These are phyloP conservation scores for Calycopis cecrops DNA, from an alignment of 1,140 invertebrate species.

Conservation along the genomic window DNA sequence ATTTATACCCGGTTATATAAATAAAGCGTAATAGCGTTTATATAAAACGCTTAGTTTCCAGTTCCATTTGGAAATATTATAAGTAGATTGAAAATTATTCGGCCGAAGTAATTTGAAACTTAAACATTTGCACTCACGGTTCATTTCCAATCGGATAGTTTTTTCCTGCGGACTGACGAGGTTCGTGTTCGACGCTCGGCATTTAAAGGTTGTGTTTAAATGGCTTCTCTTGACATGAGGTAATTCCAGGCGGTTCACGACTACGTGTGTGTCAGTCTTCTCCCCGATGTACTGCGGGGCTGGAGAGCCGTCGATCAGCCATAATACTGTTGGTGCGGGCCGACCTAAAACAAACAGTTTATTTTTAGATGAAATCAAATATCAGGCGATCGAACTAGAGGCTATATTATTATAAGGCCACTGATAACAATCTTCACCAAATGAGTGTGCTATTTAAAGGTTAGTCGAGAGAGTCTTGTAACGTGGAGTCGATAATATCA, in stretches of 20 bases:
- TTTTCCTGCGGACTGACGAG: constrained; percentile 87
- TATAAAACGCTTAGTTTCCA: constrained; percentile 1
- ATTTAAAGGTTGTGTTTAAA: constrained; percentile 89
- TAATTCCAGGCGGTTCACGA: constrained; percentile 86
- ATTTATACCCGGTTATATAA: neutral
- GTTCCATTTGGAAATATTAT: neutral
- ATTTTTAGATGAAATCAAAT: no score
- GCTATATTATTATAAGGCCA: no score
- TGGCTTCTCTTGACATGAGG: constrained; percentile 82
- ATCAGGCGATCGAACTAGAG: no score
- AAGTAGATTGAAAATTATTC: no score
- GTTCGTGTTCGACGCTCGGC: constrained; percentile 90
- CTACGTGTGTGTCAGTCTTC: constrained; percentile 81
- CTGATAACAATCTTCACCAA: no score
- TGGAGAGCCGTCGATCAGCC: constrained; percentile 85
- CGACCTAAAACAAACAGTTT: constrained; percentile 78
- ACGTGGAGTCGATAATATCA: no score
- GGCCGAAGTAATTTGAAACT: neutral
- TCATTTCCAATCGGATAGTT: constrained; percentile 85
- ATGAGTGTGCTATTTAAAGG: no score
- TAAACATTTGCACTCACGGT: constrained; percentile 78
- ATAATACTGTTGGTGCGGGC: constrained; percentile 85
- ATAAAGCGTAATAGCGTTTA: constrained; percentile 2
- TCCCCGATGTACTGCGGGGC: constrained; percentile 76
- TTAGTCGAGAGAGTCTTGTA: no score